These are phyloP conservation scores for Aphrophora alni DNA, from an alignment of 2,888 invertebrate genomes.

Conservation along the genomic window DNA sequence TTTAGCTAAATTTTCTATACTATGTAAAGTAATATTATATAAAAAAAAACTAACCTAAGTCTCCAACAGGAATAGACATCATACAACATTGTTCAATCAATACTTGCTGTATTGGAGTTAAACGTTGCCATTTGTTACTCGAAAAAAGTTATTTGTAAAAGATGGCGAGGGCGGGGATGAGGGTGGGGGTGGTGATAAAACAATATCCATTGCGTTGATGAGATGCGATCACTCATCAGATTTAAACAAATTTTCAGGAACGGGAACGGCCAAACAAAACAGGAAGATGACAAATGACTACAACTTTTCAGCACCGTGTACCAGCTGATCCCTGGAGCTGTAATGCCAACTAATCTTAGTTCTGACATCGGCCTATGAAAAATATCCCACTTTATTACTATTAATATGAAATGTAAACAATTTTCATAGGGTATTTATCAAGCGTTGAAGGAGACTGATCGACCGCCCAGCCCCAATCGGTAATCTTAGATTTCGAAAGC, in stretches of 20 bases:
- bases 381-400: constrained; percentile 32
- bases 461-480: not conserved
- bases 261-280: constrained; percentile 41
- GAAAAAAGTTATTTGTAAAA: constrained; percentile 34
- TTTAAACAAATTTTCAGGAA: constrained; percentile 41
- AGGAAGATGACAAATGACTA: constrained; percentile 37
- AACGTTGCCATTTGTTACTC: constrained; percentile 29
- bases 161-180: constrained; percentile 28
- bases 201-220: constrained; percentile 40
- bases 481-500: too few relatives aligned
- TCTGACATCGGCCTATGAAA: constrained; percentile 28
- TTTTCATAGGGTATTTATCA: constrained; percentile 9
- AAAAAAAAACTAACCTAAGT: too few relatives aligned
- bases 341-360: constrained; percentile 26
- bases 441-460: constrained; percentile 1
- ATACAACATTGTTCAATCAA: not conserved
- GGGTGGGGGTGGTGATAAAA: constrained; percentile 40
- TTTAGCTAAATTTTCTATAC: too few relatives aligned
- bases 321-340: constrained; percentile 39
- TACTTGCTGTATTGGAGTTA: constrained; percentile 1
- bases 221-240: constrained; percentile 41
- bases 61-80: not conserved
- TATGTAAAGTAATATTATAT: too few relatives aligned
- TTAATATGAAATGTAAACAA: constrained; percentile 26
- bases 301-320: constrained; percentile 38